A percentile compares a stretch with the other conserved stretches of the same genome.
These are phyloP conservation scores for Phalangium opilio DNA, from an alignment of 2,888 invertebrate genomes.

Conservation along the genomic window DNA sequence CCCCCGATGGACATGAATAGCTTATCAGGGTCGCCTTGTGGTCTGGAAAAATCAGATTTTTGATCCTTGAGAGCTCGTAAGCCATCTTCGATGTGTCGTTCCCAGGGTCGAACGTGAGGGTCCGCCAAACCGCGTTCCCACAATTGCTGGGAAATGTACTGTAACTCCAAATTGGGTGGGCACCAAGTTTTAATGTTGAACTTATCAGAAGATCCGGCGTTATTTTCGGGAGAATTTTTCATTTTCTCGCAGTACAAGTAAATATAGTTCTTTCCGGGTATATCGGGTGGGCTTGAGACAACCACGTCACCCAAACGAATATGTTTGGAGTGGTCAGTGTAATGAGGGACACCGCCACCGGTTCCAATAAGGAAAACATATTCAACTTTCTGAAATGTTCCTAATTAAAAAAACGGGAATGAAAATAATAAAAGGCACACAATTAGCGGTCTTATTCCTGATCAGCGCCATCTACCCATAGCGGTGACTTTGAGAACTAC, in stretches of 20 bases:
- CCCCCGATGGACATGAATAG: slow-evolving; percentile 80
- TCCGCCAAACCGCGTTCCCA: slow-evolving; percentile 26
- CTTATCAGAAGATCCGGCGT: slow-evolving; percentile 5
- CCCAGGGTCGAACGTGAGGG: slow-evolving; percentile 49
- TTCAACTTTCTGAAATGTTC: slow-evolving; percentile 75
- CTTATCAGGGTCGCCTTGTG: slow-evolving; percentile 62
- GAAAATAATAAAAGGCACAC: too few species aligned
- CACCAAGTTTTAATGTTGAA: slow-evolving; percentile 66
- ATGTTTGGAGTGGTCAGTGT: slow-evolving; percentile 79
- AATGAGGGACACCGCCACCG: slow-evolving; percentile 93
- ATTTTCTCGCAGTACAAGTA: slow-evolving; percentile 59
- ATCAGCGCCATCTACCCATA: too few species aligned
- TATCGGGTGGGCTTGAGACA: slow-evolving; percentile 49
- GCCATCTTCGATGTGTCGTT: slow-evolving; percentile 58
- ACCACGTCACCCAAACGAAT: slow-evolving; percentile 85
- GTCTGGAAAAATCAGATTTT: slow-evolving; percentile 54
- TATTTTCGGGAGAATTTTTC: slow-evolving; percentile 12
- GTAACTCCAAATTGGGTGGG: slow-evolving; percentile 56
- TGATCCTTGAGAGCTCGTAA: slow-evolving; percentile 39
- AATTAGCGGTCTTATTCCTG: too few species aligned
- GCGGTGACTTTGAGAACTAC: too few species aligned
- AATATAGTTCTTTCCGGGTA: slow-evolving; percentile 40
- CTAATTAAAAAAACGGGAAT: slow-evolving; percentile 29
- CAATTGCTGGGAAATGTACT: slow-evolving; percentile 52
- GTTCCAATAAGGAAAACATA: slow-evolving; percentile 91